A percentile compares a stretch with the other conserved stretches of the same genome.
Evolutionary conservation across 2,113 vertebrate genomes (phyloP).

Genomic region (Mustelus asterias): DNA sequence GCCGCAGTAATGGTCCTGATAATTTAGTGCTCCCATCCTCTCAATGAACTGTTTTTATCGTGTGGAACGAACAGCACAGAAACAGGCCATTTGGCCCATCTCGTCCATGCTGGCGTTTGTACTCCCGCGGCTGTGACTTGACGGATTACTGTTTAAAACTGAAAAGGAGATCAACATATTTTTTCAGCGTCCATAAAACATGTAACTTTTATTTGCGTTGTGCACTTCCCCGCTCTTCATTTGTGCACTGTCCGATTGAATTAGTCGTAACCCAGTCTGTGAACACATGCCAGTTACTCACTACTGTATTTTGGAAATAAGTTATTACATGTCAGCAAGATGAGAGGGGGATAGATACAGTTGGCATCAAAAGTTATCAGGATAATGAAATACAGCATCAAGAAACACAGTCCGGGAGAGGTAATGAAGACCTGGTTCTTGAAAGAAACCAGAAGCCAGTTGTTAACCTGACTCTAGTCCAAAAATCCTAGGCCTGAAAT

Average conservation of each 20-base stretch:
- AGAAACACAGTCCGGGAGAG: not conserved
- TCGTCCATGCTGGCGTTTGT: not conserved
- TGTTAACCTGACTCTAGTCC: constrained; percentile 2
- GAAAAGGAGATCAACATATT: not conserved
- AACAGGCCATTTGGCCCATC: not conserved
- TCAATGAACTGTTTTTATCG: not conserved
- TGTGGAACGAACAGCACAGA: not conserved
- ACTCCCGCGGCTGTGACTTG: not conserved
- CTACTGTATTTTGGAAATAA: constrained; percentile 10
- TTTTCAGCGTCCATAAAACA: not conserved
- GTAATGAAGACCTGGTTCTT: not conserved
- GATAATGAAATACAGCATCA: not conserved
- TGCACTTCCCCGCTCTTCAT: not conserved
- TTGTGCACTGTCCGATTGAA: not conserved
- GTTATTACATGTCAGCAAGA: not conserved
- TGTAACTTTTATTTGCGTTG: not conserved
- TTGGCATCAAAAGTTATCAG: not conserved
- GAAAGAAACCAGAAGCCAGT: constrained; percentile 23
- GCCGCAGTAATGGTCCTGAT: not conserved
- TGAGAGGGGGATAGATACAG: not conserved
- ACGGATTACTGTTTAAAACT: not conserved
- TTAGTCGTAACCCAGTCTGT: not conserved
- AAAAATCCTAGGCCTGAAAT: not conserved
- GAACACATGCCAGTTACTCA: not conserved
- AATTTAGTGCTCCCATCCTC: not conserved